Conservation (phyloP, 1,140 invertebrate species). For the Penaeus indicus region DNA sequence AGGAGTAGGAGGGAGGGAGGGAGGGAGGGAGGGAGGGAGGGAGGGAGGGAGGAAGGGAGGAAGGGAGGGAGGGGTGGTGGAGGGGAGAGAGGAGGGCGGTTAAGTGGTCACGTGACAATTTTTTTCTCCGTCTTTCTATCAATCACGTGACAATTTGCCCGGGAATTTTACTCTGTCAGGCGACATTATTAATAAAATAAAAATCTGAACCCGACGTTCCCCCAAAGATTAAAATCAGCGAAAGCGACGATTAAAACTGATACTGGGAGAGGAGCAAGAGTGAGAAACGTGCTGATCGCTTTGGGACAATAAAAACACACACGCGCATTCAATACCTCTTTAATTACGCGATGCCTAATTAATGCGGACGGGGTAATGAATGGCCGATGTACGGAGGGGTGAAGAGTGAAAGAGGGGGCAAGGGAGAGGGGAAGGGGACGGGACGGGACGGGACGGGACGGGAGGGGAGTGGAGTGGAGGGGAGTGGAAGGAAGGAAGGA, state of each 20-base stretch:
- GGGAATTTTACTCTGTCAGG: too few species aligned
- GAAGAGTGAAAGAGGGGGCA: background rate
- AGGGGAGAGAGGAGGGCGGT: background rate
- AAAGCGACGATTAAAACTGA: too few species aligned
- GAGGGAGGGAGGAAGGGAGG: background rate
- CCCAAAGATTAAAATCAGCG: too few species aligned
- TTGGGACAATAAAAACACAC: too few species aligned
- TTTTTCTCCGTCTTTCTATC: too few species aligned
- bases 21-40: background rate
- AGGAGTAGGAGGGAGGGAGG: background rate
- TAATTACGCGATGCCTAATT: too few species aligned
- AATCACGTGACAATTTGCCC: too few species aligned
- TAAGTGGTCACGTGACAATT: background rate
- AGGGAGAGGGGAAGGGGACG: conserved; percentile 1
- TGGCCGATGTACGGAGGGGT: background rate
- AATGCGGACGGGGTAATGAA: background rate
- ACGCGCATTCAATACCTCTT: too few species aligned
- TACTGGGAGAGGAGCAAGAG: too few species aligned
- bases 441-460: background rate
- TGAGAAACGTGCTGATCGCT: too few species aligned
- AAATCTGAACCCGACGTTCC: too few species aligned
- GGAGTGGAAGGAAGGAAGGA: background rate
- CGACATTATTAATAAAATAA: too few species aligned
- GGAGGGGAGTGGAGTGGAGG: background rate
- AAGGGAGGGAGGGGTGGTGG: background rate